Conservation (phyloP, 2,113 vertebrate species). For the Macroglossus sobrinus region DNA sequence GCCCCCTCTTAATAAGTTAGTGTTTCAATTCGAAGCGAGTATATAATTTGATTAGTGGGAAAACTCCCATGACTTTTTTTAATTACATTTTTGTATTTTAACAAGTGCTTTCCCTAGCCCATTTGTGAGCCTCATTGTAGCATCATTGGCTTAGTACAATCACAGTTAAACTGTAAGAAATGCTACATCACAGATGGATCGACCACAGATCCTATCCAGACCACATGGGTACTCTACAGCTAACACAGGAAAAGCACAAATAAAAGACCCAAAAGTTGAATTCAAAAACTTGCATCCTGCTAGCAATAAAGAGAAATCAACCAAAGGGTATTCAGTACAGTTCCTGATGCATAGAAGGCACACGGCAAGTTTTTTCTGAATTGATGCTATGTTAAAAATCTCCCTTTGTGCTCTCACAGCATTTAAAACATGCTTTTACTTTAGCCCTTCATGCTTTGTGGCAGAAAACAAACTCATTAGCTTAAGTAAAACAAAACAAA, state of each 20-base stretch:
- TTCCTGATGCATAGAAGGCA: fast-evolving
- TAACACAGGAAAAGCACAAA: neutral
- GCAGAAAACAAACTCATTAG: constrained; percentile 7
- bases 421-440: neutral
- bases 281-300: neutral
- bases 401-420: too few species aligned
- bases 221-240: neutral
- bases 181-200: neutral
- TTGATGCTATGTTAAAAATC: neutral
- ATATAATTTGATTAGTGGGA: constrained; percentile 40
- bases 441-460: too few species aligned
- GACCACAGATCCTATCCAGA: neutral
- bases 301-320: neutral
- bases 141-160: neutral
- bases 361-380: neutral
- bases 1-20: constrained; percentile 33
- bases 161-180: constrained; percentile 15
- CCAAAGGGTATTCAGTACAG: too few species aligned
- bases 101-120: constrained; percentile 42
- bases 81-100: constrained; percentile 43
- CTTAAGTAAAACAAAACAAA: neutral
- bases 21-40: constrained; percentile 20
- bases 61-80: neutral
- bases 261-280: neutral
- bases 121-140: neutral